Evolutionary conservation across 1,140 invertebrate species (phyloP), one percentile per base, ranked within the genome.

Genomic region (Danaus melanippus): DNA sequence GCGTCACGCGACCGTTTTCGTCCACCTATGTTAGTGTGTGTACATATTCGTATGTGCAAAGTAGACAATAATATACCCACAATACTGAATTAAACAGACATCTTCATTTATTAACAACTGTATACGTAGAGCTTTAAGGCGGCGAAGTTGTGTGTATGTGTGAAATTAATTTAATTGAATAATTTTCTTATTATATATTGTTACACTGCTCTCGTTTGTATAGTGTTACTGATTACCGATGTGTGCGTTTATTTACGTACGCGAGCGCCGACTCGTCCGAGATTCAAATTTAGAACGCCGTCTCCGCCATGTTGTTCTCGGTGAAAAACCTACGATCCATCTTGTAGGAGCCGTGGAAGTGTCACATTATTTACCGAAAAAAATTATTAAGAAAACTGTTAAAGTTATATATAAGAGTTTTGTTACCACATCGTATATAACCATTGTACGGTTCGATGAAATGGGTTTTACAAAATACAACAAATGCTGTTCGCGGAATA

Each of bases 201-300:
- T 73, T 73, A 63, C 65, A 71, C 58, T 72, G 66, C 57, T 71
- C 63, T 67, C 66, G 62, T 71, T 79, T 81, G 74, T 80, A 82
- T 83, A 81, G 74, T 79, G 75, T 84, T 86, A 83, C 79, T 83
- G 79, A 81, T 79, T 81, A 71, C 76, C 76, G 69, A 72, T 86
- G 83, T 86, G 84, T 86, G 81, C 79, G 83, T 84, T 84, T 84
- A 86, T 86, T 84, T 86, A 85, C 80, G 82, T 85, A 83, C 79
- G 75, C 79, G 79, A 84, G 80, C 84, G 80, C 82, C 84, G 80
- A 82, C 82, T 85, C 82, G 84, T 83, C 82, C 84, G 82, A 84
- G 84, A 81, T 86, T 86, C 81, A 81, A 85, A 85, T 76, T 84
- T 86, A 86, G 81, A 86, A 86, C 79, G 67, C 74, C 77, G 79